phyloP scores from a whole-genome alignment of 2,113 vertebrate genomes.

The Cepphus grylle region DNA sequence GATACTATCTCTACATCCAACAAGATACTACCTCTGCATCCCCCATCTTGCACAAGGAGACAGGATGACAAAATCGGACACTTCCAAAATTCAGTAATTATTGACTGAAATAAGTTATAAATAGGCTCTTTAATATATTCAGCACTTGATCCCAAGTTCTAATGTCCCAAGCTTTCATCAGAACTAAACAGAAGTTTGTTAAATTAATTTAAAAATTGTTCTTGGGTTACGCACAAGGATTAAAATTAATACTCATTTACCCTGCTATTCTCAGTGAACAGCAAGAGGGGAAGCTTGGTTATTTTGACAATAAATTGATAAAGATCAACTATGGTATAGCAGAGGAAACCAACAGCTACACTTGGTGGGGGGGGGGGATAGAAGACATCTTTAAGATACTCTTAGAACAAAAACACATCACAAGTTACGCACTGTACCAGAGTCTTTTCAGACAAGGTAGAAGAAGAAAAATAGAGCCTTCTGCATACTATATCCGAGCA shows the following conservation, averaged over 20 bases:
- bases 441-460: not conserved
- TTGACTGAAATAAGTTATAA: not conserved
- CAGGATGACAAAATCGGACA: not conserved
- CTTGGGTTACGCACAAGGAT: not conserved
- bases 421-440: not conserved
- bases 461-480: not conserved
- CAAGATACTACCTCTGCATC: not conserved
- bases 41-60: not conserved
- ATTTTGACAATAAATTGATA: not conserved
- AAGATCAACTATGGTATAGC: not conserved
- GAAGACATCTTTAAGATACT: not conserved
- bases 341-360: not conserved
- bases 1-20: not conserved
- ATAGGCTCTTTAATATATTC: not conserved
- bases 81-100: not conserved
- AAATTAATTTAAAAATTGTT: not conserved
- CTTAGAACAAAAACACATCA: not conserved
- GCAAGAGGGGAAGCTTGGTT: fast-evolving
- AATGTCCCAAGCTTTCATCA: not conserved
- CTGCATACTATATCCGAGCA: not conserved
- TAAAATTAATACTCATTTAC: not conserved
- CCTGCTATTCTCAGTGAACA: not conserved
- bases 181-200: not conserved
- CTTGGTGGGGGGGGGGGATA: fast-evolving
- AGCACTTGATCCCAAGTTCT: not conserved